Evolutionary conservation across 2,113 vertebrate species (phyloP), one percentile per base, ranked within the genome.

Genomic region (Protomyctophum bolini): DNA sequence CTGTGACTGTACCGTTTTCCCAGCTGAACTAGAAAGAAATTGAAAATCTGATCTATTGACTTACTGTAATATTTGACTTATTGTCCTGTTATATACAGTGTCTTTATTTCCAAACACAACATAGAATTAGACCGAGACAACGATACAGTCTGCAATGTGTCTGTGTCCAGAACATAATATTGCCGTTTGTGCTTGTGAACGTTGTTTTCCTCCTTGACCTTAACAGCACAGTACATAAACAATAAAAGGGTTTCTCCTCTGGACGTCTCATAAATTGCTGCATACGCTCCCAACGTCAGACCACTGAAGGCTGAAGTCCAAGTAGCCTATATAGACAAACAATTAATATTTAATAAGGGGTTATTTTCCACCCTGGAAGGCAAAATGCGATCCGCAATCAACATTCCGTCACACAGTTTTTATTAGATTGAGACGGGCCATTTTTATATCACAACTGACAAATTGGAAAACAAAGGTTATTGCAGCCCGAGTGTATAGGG

Each of bases 311-410:
- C 70, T 55, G n/a, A 66, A 70, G 58, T 71, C 52, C 61, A 61
- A 70, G 45, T 41, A 21, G 21, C 21, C 21, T 21, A n/a, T n/a
- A n/a, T n/a, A 46, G 51, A 81, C 63, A 71, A 52, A 77, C 64
- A 60, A 82, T 86, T 72, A 73, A 88, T 85, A 83, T 85, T 87
- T 87, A 83, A 88, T 85, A 51, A 58, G 68, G 33, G 49, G 67
- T 76, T 73, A 81, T 77, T 76, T 74, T 73, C 70, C 67, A 56
- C 72, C 69, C 66, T n/a, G 50, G 33, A 65, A 66, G 14, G 63
- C 73, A 73, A 84, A 84, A 73, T 68, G 48, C 58, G 68, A 61
- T 72, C 71, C 72, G 14, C 79, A 85, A 76, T 81, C 82, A 69
- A 58, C 58, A 14, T 58, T 57, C 57, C 50, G 54, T 51, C 51